Evolutionary conservation across 1,140 invertebrate species (phyloP).

Genomic region (Pinna nobilis): DNA sequence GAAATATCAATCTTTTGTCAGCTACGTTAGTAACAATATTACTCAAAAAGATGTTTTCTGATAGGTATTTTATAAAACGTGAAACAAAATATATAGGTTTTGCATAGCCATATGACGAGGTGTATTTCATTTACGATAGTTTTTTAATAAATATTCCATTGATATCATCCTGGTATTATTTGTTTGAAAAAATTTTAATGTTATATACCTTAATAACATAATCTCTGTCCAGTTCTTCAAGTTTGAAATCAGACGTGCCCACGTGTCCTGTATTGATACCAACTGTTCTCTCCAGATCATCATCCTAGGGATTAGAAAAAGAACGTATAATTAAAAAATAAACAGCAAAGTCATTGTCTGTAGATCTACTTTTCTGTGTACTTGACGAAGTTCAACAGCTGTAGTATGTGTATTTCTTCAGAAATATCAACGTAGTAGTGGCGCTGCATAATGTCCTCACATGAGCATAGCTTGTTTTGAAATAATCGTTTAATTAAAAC

Average conservation of each 20-base stretch:
- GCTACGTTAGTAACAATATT: too few species aligned
- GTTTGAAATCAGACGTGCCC: conserved; percentile 63
- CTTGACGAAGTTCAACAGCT: too few species aligned
- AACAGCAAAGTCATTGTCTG: too few species aligned
- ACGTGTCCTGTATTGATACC: conserved; percentile 72
- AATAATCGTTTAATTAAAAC: too few species aligned
- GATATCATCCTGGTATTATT: too few species aligned
- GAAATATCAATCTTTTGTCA: too few species aligned
- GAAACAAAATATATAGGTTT: not conserved
- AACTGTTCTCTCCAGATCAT: conserved; percentile 65
- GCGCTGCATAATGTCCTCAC: too few species aligned
- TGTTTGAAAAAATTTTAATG: not conserved
- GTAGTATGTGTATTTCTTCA: too few species aligned
- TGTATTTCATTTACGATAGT: not conserved
- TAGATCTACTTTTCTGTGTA: too few species aligned
- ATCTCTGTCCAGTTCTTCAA: conserved; percentile 61
- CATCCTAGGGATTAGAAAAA: conserved; percentile 49
- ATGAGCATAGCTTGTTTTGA: too few species aligned
- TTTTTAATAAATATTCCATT: not conserved
- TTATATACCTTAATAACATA: conserved; percentile 64
- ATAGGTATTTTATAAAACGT: not conserved
- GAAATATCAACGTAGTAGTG: too few species aligned
- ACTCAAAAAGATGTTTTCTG: too few species aligned
- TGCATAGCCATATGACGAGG: not conserved
- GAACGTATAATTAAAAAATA: not conserved